A percentile compares a stretch with the other conserved stretches of the same genome.
Evolutionary conservation across 2,797 vertebrate genomes (phyloP).

Genomic region (Lateolabrax maculatus): DNA sequence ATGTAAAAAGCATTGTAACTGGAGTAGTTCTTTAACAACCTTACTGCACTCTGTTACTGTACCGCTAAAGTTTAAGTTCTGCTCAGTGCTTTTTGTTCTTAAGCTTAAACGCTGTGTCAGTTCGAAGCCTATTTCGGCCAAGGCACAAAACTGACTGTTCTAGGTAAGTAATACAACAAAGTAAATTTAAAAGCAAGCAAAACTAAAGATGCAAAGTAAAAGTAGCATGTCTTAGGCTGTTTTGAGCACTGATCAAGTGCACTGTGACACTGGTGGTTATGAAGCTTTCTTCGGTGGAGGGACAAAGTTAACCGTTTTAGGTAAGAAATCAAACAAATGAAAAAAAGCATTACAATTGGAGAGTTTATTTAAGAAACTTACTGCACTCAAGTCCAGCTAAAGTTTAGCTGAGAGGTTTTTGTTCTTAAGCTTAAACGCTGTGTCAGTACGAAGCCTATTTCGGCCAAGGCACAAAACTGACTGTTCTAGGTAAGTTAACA

Average conservation of each 20-base stretch:
- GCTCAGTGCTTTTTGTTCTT: background rate
- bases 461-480: slow-evolving; percentile 77
- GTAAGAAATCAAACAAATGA: too few relatives aligned
- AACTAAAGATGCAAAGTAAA: too few relatives aligned
- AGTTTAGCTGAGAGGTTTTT: slow-evolving; percentile 59
- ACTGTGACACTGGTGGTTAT: background rate
- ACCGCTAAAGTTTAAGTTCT: background rate
- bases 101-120: background rate
- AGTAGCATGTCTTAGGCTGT: too few relatives aligned
- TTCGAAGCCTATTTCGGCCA: slow-evolving; percentile 74
- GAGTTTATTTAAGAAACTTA: background rate
- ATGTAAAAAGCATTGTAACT: background rate
- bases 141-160: slow-evolving; percentile 75
- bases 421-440: slow-evolving; percentile 52
- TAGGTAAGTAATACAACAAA: slow-evolving; percentile 65
- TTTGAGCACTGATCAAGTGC: background rate
- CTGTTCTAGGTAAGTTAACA: slow-evolving; percentile 57
- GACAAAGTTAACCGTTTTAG: background rate
- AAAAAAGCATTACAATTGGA: background rate
- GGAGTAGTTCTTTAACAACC: background rate
- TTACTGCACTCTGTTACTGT: background rate
- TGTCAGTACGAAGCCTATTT: slow-evolving; percentile 77
- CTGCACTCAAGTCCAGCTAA: background rate
- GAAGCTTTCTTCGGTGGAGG: background rate
- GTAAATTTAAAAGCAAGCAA: too few relatives aligned